Conservation (phyloP, 2,113 vertebrate species). For the Tapirus terrestris region DNA sequence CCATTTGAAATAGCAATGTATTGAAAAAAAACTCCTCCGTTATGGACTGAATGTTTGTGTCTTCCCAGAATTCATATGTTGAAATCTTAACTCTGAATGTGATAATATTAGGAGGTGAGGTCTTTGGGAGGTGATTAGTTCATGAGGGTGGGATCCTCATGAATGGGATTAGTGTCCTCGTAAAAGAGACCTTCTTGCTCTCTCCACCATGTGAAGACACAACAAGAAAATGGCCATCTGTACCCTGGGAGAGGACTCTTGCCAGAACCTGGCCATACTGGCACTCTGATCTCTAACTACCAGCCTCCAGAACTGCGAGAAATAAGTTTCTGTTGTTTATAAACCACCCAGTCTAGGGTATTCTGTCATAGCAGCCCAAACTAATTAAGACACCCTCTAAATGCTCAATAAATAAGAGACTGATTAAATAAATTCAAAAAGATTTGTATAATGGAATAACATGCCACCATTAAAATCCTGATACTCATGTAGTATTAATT, state of each 20-base stretch:
- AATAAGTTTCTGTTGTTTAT: neutral
- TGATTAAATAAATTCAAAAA: neutral
- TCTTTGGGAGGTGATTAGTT: too few relatives aligned
- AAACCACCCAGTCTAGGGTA: neutral
- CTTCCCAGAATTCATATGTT: neutral
- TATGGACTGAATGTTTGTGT: neutral
- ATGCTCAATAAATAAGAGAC: neutral
- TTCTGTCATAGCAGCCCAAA: neutral
- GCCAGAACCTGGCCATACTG: neutral
- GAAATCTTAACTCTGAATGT: neutral
- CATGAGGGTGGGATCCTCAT: neutral
- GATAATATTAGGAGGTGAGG: too few relatives aligned
- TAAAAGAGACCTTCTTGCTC: neutral
- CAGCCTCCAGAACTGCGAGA: neutral
- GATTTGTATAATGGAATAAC: neutral
- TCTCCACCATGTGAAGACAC: neutral
- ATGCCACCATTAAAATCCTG: neutral
- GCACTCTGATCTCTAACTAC: neutral
- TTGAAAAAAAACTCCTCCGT: neutral
- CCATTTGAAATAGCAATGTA: slow-evolving; percentile 24
- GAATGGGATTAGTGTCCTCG: neutral
- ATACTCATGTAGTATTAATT: neutral
- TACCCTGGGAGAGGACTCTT: neutral
- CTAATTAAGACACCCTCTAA: neutral
- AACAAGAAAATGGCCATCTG: accelerated